Evolutionary conservation across 2,113 vertebrate genomes (phyloP).

Genomic region (Antechinus flavipes): DNA sequence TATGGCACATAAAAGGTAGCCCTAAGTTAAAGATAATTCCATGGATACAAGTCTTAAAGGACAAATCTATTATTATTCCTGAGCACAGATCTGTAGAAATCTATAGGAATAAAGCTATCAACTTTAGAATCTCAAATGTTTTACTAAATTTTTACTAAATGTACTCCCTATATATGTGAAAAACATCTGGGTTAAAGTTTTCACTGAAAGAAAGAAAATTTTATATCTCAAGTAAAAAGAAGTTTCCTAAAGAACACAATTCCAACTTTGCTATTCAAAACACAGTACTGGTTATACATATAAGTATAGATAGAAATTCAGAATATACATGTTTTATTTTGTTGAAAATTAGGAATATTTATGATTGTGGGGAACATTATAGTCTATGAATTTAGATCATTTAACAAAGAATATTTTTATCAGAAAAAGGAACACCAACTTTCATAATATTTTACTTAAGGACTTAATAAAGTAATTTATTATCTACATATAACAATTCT

Average conservation of each 20-base stretch:
- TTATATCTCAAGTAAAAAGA: neutral
- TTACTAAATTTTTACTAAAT: neutral
- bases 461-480: neutral
- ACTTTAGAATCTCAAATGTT: neutral
- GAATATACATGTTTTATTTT: neutral
- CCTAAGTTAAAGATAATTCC: neutral
- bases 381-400: neutral
- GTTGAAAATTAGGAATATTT: neutral
- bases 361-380: neutral
- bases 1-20: neutral
- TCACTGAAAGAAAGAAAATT: neutral
- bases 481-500: neutral
- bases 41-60: neutral
- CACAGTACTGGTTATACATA: neutral
- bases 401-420: neutral
- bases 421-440: neutral
- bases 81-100: neutral
- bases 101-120: neutral
- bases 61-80: neutral
- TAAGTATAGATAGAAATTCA: neutral
- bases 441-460: neutral
- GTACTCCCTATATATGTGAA: neutral
- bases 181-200: neutral
- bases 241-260: neutral
- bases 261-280: neutral